Conservation (phyloP, 2,113 vertebrate species). For the Nanorana parkeri region DNA sequence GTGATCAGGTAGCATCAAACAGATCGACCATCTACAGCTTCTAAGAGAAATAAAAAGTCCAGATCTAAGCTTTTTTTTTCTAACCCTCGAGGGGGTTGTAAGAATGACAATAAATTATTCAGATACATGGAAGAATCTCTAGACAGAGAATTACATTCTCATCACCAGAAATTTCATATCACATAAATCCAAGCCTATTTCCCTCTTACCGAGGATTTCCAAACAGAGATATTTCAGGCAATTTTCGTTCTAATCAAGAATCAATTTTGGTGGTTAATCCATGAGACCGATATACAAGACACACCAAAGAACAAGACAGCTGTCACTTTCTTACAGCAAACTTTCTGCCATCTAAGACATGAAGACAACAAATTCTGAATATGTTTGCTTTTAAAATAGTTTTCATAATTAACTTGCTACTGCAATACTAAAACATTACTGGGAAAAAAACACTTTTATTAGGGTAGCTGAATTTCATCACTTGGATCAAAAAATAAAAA, state of each 20-base stretch:
- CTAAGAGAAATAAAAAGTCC: not conserved
- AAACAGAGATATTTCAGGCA: constrained; percentile 5
- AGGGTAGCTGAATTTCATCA: no score
- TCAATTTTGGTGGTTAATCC: constrained; percentile 3
- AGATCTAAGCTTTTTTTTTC: not conserved
- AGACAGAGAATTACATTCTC: not conserved
- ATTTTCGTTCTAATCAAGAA: not conserved
- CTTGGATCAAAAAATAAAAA: no score
- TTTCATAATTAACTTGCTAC: no score
- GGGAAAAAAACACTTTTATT: no score
- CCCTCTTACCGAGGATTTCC: not conserved
- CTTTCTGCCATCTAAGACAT: no score
- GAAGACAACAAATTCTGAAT: no score
- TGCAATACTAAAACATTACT: no score
- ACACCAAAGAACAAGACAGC: not conserved
- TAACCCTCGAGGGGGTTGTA: not conserved
- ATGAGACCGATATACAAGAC: not conserved
- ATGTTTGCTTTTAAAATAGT: no score
- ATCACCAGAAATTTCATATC: not conserved
- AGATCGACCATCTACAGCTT: not conserved
- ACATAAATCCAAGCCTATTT: not conserved
- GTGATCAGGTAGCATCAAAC: constrained; percentile 1
- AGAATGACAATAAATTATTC: constrained; percentile 21
- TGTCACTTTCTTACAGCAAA: not conserved
- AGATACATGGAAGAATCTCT: not conserved